Base-by-base conservation (phyloP, 2,797 vertebrate genomes). In the Leucoraja ocellata region DNA sequence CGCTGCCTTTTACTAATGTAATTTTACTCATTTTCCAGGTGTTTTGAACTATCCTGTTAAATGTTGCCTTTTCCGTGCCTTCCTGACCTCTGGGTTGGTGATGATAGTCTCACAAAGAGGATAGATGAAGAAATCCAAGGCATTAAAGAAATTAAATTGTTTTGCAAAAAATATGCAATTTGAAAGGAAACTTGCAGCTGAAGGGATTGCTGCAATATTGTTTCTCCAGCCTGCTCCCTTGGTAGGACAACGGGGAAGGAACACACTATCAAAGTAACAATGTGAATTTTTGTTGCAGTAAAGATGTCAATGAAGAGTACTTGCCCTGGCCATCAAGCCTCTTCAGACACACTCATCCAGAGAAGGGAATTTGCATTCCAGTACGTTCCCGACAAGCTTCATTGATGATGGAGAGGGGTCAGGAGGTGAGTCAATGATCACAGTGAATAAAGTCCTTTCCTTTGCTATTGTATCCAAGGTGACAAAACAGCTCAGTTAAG, bases 391-490 rank as follows among this genome's bases (percentile, higher is more conserved):
- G n/a, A 78, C n/a, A 78, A 78, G 76, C 76, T 78, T 78, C n/a
- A 78, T 32, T 0, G 28, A 13, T 13, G 76, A 78, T n/a, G 14
- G 76, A 32, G 3, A 78, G n/a, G 76, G 76, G 76, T 78, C 76
- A 78, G 76, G 76, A 78, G 76, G 28, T 78, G n/a, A 78, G 16
- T n/a, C 76, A 78, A 78, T 78, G n/a, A 78, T 32, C 76, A 73
- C 21, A 32, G n/a, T 13, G n/a, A 9, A 78, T 78, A 13, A n/a
- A 13, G 76, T 73, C 76, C 76, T 78, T 78, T 78, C 28, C 74
- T 32, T 78, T 78, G 76, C 76, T 78, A n/a, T 36, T 78, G 28
- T 78, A 78, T n/a, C 76, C 76, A 78, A 78, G 76, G 76, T 78
- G 76, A 32, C n/a, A 32, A 78, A 32, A 32, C n/a, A 32, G n/a